Base-by-base conservation (phyloP, 2,113 vertebrate genomes). In the Thunnus thynnus region DNA sequence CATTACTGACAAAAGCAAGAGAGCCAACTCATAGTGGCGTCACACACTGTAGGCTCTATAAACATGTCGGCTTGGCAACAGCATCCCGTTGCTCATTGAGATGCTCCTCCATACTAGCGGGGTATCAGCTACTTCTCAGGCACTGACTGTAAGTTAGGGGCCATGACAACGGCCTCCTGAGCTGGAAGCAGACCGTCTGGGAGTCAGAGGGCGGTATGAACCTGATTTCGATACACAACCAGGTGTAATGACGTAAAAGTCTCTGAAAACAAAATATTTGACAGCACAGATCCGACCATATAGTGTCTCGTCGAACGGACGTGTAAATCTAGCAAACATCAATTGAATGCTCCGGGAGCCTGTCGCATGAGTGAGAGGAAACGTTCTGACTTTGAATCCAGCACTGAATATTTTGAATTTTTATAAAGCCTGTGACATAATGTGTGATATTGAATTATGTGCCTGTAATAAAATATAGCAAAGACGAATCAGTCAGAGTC, bases 61-160 rank as follows among this genome's bases (percentile, higher is more conserved):
- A 82, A 85, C 63, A 50, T 72, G 78, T 86, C 68, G 36, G 76
- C 30, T 60, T 74, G 78, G 87, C 70, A 85, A 72, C 75, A 76
- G 64, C 79, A 41, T 71, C 82, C 52, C 75, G 65, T 76, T 61
- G 72, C 80, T 87, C 78, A 82, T 20, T n/a, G 62, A 84, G 74
- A 73, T 5, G 67, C 57, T 63, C 22, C 16, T 74, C 51, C 47
- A 6, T 27, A 36, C 46, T 61, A 80, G 62, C 27, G 9, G 2
- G 46, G 54, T 22, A 67, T 80, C 76, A 68, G 79, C 74, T 80
- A 69, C 65, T 71, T 36, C 57, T 82, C 74, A 66, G 65, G 74
- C 69, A 7, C 36, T 56, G 64, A 78, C 77, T 72, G 74, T 46
- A 65, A 56, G 80, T 17, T 47, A 86, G 70, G 18, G 47, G 55